Percentiles rank a stretch among this genome's conserved stretches.
Evolutionary conservation across 2,113 vertebrate genomes (phyloP).

Genomic region (Dryoscopus gambensis): DNA sequence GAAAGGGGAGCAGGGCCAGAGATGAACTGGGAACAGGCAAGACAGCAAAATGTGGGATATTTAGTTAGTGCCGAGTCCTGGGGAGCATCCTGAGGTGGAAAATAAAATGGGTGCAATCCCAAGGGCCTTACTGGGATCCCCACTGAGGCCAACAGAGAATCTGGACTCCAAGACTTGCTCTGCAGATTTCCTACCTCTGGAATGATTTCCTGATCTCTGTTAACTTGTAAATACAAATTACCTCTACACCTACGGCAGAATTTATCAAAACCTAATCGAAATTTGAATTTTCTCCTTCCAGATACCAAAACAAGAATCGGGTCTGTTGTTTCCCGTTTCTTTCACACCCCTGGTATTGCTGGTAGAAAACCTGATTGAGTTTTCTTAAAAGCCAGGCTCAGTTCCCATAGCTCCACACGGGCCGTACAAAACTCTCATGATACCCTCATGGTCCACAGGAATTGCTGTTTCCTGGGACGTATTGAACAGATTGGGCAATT

Average conservation of each 20-base stretch:
- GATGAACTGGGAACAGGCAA: background rate
- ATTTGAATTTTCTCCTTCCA: background rate
- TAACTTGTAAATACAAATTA: background rate
- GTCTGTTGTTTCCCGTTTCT: background rate
- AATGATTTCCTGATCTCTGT: background rate
- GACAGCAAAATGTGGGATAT: background rate
- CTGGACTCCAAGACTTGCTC: background rate
- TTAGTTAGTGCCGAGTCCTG: rapidly evolving
- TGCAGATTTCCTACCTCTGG: background rate
- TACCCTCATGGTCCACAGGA: background rate
- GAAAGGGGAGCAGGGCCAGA: background rate
- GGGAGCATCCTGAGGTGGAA: background rate
- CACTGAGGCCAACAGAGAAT: background rate
- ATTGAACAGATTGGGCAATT: background rate
- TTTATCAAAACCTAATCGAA: background rate
- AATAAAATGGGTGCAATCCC: background rate
- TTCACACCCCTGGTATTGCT: background rate
- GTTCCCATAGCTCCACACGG: background rate
- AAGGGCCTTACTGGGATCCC: background rate
- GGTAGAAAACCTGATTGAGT: background rate
- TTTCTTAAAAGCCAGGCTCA: background rate
- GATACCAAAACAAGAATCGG: background rate
- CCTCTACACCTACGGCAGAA: rapidly evolving
- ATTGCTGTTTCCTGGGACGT: background rate
- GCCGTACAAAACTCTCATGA: background rate